phyloP scores from a whole-genome alignment of 2,888 invertebrate species.

The Pseudoips prasinana region DNA sequence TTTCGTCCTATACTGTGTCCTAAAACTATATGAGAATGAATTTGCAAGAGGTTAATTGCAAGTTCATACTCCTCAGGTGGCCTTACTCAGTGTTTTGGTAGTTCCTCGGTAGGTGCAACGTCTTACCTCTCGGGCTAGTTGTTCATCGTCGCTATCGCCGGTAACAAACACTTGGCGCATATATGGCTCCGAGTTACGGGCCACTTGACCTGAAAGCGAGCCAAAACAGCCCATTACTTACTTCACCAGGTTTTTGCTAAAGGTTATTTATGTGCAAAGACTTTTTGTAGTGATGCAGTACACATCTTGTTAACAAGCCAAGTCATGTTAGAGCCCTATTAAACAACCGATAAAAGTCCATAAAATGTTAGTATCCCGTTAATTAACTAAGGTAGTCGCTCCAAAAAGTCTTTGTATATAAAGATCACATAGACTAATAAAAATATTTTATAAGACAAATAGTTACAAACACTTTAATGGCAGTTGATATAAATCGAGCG shows the following conservation, averaged over 20 bases:
- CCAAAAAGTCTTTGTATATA: no score
- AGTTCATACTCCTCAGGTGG: constrained; percentile 58
- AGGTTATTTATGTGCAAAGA: no score
- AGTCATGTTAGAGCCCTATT: no score
- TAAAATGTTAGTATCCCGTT: no score
- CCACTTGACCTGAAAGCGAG: constrained; percentile 88
- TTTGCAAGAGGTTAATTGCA: constrained; percentile 51
- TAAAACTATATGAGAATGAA: constrained; percentile 52
- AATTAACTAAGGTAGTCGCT: no score
- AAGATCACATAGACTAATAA: no score
- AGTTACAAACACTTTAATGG: constrained; percentile 17
- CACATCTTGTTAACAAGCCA: no score
- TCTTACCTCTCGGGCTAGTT: constrained; percentile 86
- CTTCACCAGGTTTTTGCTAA: constrained; percentile 28
- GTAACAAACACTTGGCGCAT: constrained; percentile 97
- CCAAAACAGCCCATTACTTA: constrained; percentile 65
- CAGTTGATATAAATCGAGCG: constrained; percentile 5
- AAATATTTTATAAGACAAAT: no score
- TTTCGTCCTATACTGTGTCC: constrained; percentile 42
- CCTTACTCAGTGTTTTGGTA: constrained; percentile 4
- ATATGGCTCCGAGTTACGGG: constrained; percentile 96
- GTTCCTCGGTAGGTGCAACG: not conserved
- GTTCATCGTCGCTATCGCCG: constrained; percentile 83
- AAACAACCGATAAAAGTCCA: no score
- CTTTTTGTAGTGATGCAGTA: no score